Evolutionary conservation across 2,113 vertebrate genomes (phyloP).

Genomic region (Gnathonemus longibarbis): DNA sequence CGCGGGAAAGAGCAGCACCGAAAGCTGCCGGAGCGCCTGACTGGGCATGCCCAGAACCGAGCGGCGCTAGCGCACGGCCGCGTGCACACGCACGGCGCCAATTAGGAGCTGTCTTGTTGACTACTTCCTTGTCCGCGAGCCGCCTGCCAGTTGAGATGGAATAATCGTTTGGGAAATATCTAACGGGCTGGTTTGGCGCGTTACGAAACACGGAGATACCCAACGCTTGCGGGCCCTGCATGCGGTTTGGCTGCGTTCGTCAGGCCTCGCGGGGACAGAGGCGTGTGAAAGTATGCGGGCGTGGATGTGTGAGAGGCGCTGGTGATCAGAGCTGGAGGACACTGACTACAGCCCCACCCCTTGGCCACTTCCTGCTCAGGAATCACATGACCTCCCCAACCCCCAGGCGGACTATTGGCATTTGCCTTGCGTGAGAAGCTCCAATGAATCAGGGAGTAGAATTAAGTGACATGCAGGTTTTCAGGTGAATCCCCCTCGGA

Average conservation of each 20-base stretch:
- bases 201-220: slow-evolving; percentile 51
- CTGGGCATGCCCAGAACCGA: slow-evolving; percentile 11
- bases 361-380: slow-evolving; percentile 36
- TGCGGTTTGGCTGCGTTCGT: slow-evolving; percentile 31
- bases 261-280: slow-evolving; percentile 30
- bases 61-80: slow-evolving; percentile 21
- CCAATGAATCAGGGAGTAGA: neutral
- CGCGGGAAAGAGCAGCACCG: slow-evolving; percentile 19
- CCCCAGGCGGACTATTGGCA: neutral
- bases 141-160: slow-evolving; percentile 48
- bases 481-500: neutral
- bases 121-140: slow-evolving; percentile 46
- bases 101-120: slow-evolving; percentile 52
- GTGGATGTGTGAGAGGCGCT: slow-evolving; percentile 43
- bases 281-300: slow-evolving; percentile 37
- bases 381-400: slow-evolving; percentile 23
- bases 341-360: slow-evolving; percentile 4
- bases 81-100: slow-evolving; percentile 38
- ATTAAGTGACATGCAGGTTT: neutral
- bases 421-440: slow-evolving; percentile 3
- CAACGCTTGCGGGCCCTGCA: slow-evolving; percentile 33
- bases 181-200: slow-evolving; percentile 40
- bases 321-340: slow-evolving; percentile 35
- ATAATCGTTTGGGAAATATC: slow-evolving; percentile 58
- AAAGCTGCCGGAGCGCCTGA: neutral